Percentiles rank a stretch among this genome's conserved stretches.
These are phyloP conservation scores for Echinops telfairi DNA, from an alignment of 2,113 vertebrate species.

Conservation along the genomic window DNA sequence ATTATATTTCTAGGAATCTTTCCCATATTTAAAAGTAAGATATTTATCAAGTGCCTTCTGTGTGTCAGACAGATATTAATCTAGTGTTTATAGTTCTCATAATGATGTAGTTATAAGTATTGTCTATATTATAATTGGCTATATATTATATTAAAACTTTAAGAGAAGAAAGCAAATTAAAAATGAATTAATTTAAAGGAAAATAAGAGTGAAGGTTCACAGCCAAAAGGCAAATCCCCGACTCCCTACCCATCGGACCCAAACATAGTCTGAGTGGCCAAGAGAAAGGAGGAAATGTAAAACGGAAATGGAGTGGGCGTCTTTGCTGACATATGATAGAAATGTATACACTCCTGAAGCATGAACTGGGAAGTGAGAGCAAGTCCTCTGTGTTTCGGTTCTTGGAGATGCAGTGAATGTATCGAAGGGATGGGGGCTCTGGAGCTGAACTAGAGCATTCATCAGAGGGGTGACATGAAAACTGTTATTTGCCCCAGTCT, in stretches of 20 bases:
- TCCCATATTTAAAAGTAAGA: not conserved
- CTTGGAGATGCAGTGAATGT: not conserved
- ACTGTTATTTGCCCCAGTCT: not conserved
- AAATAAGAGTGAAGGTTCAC: too few species aligned
- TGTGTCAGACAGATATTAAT: not conserved
- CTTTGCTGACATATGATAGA: too few species aligned
- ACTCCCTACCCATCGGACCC: too few species aligned
- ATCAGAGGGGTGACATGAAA: not conserved
- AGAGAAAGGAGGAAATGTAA: too few species aligned
- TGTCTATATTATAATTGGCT: not conserved
- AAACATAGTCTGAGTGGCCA: too few species aligned
- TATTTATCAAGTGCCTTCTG: slow-evolving; percentile 12
- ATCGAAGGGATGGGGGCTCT: too few species aligned
- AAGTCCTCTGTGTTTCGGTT: not conserved
- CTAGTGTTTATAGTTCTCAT: not conserved
- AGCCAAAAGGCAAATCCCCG: too few species aligned
- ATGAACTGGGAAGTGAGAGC: not conserved
- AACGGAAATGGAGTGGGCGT: too few species aligned
- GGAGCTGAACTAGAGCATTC: not conserved
- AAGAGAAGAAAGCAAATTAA: not conserved
- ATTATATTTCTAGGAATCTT: not conserved
- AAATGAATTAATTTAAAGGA: too few species aligned
- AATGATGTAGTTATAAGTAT: not conserved
- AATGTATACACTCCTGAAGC: not conserved
- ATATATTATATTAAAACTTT: not conserved